Evolutionary conservation across 2,888 invertebrate species (phyloP), one percentile per base, ranked within the genome.

Genomic region (Plemyria rubiginata): DNA sequence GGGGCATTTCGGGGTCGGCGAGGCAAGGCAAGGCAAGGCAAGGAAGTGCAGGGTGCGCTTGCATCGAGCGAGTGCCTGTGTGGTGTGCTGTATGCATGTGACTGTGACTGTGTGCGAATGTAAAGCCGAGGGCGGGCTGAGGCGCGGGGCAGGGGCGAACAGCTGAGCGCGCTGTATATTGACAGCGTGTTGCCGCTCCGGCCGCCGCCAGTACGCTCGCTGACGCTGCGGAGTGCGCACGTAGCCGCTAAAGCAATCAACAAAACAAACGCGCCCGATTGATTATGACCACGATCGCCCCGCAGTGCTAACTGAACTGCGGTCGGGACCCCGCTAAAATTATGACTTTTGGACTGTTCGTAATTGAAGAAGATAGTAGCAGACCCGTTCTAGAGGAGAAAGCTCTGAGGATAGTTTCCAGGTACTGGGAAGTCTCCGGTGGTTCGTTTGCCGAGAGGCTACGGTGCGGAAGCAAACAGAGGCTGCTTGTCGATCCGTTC

Each of bases 161-260:
- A 94, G 94, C 94, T 94, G 94, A 94, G 93, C 90, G 89, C 77
- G 76, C 82, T 81, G 89, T 92, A 94, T 94, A 94, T 94, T 94
- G 94, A 92, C 92, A 92, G 91, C 94, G 93, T 89, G 88, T 88
- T 90, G 87, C 88, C 90, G 79, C 77, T 81, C 80, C 80, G 54
- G 46, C 50, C 52, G 60, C 46, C 51, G 92, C 91, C 93, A 94
- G 94, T 94, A 92, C 91, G 91, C 90, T 90, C 88, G 86, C 88
- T 84, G 88, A 82, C 84, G 79, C 70, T 84, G 85, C 88, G 87
- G 87, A 88, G 90, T 88, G 80, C 88, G 82, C 77, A 87, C 90
- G 90, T 88, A 88, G 88, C 88, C 87, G 87, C 88, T 70, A 64
- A 70, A 73, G 72, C 78, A 71, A 72, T 63, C 67, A 67, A 66